Evolutionary conservation across 2,888 invertebrate genomes (phyloP).

Genomic region (Synergus japonicus): DNA sequence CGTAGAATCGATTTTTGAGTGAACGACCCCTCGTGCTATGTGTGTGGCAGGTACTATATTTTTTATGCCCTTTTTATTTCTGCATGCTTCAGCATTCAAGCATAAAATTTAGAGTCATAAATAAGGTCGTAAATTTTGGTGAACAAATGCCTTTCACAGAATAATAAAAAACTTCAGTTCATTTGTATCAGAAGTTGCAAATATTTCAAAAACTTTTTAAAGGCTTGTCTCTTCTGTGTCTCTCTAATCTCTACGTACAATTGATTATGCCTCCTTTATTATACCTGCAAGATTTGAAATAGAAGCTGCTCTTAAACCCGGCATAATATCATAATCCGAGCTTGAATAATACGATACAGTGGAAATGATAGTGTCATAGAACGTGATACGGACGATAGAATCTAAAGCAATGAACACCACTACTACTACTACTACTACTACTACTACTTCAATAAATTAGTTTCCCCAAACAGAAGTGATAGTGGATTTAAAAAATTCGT

Average conservation of each 20-base stretch:
- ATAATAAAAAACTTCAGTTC: no score
- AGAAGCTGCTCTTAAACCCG: background rate
- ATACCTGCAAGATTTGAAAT: background rate
- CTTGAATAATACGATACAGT: background rate
- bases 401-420: background rate
- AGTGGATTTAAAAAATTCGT: background rate
- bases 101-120: conserved; percentile 17
- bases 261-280: background rate
- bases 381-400: background rate
- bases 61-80: conserved; percentile 8
- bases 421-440: background rate
- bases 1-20: no score
- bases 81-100: conserved; percentile 7
- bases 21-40: background rate
- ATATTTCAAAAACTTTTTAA: background rate
- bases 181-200: background rate
- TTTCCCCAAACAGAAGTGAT: background rate
- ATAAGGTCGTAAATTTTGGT: conserved; percentile 19
- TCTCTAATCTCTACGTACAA: background rate
- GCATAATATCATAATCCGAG: conserved; percentile 4
- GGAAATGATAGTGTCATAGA: background rate
- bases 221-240: background rate
- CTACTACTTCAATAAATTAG: background rate
- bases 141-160: background rate
- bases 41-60: background rate